Evolutionary conservation across 2,113 vertebrate genomes (phyloP), one percentile per base, ranked within the genome.

Genomic region (Procavia capensis): DNA sequence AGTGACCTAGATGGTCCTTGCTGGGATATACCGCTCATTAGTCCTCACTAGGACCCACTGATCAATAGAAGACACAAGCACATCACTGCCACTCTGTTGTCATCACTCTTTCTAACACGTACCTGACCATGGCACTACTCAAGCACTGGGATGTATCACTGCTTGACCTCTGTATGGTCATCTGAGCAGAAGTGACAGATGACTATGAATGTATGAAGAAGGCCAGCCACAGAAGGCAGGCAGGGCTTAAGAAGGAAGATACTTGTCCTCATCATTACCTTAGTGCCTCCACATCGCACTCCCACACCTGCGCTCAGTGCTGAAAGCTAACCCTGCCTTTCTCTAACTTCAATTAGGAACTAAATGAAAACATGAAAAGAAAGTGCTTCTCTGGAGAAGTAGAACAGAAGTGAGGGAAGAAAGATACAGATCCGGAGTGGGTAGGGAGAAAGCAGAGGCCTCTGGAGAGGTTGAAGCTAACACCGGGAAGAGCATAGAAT

Each of bases 381-480:
- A 19, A 17, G 34, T n/a, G 34, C 66, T 19, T 19, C 66, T 36
- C 66, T 68, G 66, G 66, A 68, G 16, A 8, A 68, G 31, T 3
- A 17, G 66, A 19, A 17, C 66, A 68, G 66, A n/a, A 27, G 34
- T 31, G 14, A n/a, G 64, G 34, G 14, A 68, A n/a, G 34, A 34
- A 68, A 27, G 27, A 64, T 11, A 27, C 50, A 54, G 47, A 9
- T 54, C 29, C 16, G 29, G 63, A 13, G 14, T 13, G 29, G 29
- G 9, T 5, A n/a, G 16, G 4, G 31, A 34, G 34, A n/a, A 68
- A 31, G 9, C 25, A 31, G 63, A 34, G 16, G 16, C 16, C 66
- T n/a, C 34, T 14, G 14, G 0, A n/a, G 34, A 36, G 16, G 34
- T 36, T 36, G 34, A 29, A 1, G 6, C 17, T 6, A 5, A 8